Evolutionary conservation across 35 echinoderm and acorn worm species (phyloP), one percentile per base, ranked within the genome.

Genomic region (Diadema setosum): DNA sequence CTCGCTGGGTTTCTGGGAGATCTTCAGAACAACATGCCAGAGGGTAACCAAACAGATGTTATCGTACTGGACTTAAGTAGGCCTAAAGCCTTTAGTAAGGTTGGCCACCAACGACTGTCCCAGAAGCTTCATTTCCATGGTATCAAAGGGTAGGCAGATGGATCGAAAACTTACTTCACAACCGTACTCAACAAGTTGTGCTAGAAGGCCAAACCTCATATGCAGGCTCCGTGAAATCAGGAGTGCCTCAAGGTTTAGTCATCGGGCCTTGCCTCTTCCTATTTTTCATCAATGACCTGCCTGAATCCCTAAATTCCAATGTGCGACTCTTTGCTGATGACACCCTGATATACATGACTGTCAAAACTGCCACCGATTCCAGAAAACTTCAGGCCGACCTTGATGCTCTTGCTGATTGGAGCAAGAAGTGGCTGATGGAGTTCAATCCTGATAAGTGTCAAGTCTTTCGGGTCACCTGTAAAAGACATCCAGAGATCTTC

Each of bases 271-370:
- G 9, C 9, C 48, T 52, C 29, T 81, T n/a, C n/a, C n/a, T n/a
- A n/a, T n/a, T n/a, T n/a, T n/a, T n/a, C 48, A 55, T 83, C 40
- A 58, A 85, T 85, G 82, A 85, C 83, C 11, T 85, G 42, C 83
- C 83, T 33, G 83, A 49, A 12, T 30, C 11, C 27, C 30, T 52
- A 12, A 57, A 61, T 86, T 69, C 84, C 34, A 36, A 25, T 9
- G 39, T 58, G 27, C 8, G 63, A 17, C 39, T 86, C 4, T 67
- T 86, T 43, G 84, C 84, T 25, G 84, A 86, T 27, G 84, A 86
- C 56, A 35, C 24, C 20, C 32, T 67, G 20, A 69, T 86, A 20
- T 86, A 86, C 57, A 61, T 25, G 23, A 46, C 39, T 20, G 50
- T 86, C 84, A 86, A 70, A 18, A 43, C 3, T 25, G 27, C 16